Conservation (phyloP, 2,113 vertebrate species). For the Suricata suricatta region DNA sequence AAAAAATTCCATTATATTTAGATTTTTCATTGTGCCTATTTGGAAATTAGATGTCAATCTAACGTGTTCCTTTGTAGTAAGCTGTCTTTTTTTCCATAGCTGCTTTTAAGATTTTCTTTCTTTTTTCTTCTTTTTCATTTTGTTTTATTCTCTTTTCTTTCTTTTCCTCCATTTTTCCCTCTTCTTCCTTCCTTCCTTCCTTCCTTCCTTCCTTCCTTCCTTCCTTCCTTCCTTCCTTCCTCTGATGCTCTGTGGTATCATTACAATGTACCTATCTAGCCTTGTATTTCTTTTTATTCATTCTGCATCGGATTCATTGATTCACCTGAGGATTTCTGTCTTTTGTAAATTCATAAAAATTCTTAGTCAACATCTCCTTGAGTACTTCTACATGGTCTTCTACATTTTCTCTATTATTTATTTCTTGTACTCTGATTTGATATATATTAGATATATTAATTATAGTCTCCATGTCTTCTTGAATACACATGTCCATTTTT, state of each 20-base stretch:
- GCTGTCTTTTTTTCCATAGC: neutral
- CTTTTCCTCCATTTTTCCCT: neutral
- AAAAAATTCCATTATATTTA: neutral
- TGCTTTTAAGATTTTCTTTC: neutral
- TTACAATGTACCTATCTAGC: neutral
- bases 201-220: too few species aligned
- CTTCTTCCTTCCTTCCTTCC: rapidly evolving
- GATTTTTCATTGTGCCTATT: neutral
- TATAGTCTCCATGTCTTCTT: neutral
- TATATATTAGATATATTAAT: neutral
- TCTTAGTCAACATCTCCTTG: neutral
- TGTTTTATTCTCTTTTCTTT: neutral
- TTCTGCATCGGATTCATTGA: neutral
- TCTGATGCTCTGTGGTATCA: neutral
- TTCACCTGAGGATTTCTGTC: neutral
- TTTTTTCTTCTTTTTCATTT: neutral
- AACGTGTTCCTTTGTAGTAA: neutral
- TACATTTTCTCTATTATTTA: neutral
- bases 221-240: neutral
- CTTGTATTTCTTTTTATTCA: neutral
- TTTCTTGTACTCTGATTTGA: neutral
- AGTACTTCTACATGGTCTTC: neutral
- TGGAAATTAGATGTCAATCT: neutral
- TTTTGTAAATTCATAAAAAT: neutral
- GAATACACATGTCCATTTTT: neutral